Conservation (phyloP, 2,113 vertebrate species). For the Chrysemys picta region DNA sequence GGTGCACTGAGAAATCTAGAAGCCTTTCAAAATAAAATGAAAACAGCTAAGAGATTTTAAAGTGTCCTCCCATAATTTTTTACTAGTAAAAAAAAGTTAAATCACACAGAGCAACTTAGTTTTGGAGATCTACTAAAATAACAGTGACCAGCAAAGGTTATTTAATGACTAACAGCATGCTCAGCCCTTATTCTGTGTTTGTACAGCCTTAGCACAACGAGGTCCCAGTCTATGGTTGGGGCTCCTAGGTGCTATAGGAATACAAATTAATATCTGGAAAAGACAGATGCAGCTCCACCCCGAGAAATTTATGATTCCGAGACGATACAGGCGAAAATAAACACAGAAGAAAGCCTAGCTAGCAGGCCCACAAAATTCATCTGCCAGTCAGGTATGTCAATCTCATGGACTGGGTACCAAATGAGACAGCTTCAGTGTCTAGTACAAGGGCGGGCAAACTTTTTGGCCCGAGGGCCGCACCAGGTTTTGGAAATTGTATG, state of each 20-base stretch:
- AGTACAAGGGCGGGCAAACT: background rate
- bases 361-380: background rate
- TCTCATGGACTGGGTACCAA: background rate
- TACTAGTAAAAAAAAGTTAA: background rate
- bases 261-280: background rate
- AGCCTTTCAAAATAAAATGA: conserved; percentile 5
- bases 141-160: background rate
- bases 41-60: background rate
- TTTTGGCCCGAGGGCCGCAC: no score
- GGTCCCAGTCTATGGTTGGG: background rate
- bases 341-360: background rate
- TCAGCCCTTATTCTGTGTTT: background rate
- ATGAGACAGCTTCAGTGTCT: background rate
- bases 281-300: background rate
- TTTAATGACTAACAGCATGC: background rate
- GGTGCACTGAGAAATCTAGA: background rate
- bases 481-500: no score
- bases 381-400: background rate
- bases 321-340: background rate
- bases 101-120: background rate
- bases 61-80: background rate
- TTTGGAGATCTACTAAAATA: conserved; percentile 10
- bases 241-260: background rate
- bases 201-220: background rate
- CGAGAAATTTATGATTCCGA: accelerated